Percentiles rank a stretch among this genome's conserved stretches.
phyloP scores from a whole-genome alignment of 2,113 vertebrate genomes.

The Rhadina sibilatrix region DNA sequence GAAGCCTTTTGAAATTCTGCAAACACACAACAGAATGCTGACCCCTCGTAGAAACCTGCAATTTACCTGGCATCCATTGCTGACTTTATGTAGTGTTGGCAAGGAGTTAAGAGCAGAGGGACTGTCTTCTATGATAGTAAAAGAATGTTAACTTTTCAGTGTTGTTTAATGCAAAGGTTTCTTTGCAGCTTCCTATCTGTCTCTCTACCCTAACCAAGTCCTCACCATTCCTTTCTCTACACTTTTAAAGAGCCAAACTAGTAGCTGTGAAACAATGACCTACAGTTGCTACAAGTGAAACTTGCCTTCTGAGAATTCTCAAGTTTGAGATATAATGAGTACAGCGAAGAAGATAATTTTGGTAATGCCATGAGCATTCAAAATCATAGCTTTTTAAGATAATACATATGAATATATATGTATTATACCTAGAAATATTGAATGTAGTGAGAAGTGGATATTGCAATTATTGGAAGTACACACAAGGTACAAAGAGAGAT shows the following conservation, averaged over 20 bases:
- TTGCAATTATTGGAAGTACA: not conserved
- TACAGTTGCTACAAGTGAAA: not conserved
- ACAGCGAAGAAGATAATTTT: not conserved
- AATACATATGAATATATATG: not conserved
- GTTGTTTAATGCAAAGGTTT: not conserved
- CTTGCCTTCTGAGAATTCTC: not conserved
- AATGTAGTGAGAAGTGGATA: not conserved
- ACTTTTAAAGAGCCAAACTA: accelerated
- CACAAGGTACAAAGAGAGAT: not conserved
- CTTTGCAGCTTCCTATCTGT: not conserved
- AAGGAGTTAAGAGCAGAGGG: not conserved
- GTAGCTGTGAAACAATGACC: not conserved
- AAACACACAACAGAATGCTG: not conserved
- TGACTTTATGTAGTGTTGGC: not conserved
- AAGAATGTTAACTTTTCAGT: not conserved
- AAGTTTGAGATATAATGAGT: not conserved
- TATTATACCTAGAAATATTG: not conserved
- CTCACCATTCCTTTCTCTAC: not conserved
- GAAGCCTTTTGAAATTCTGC: not conserved
- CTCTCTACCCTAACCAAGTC: not conserved
- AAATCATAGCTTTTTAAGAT: not conserved
- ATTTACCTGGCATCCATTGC: not conserved
- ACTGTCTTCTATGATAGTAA: not conserved
- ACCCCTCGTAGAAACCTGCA: not conserved
- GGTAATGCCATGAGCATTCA: not conserved